Percentiles rank a stretch among this genome's conserved stretches.
Conservation (phyloP, 2,888 invertebrate genomes). For the Eupithecia tripunctaria region DNA sequence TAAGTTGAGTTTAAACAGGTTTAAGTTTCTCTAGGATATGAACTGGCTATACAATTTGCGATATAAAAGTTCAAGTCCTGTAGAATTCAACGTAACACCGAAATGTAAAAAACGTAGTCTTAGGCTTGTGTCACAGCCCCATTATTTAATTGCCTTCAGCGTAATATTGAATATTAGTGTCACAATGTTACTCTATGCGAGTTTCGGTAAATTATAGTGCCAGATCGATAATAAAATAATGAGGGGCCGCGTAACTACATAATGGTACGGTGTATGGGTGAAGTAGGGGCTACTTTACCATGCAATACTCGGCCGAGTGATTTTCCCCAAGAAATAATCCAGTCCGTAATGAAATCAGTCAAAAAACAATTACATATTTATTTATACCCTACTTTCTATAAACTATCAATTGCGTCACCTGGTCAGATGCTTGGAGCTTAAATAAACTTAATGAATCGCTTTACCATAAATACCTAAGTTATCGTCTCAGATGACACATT, state of each 20-base stretch:
- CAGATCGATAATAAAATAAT: conserved; percentile 72
- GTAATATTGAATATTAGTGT: conserved; percentile 65
- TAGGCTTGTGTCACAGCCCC: conserved; percentile 10
- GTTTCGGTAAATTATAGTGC: conserved; percentile 61
- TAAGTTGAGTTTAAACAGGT: not conserved
- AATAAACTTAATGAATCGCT: no score
- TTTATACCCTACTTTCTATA: not conserved
- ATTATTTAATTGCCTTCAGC: conserved; percentile 48
- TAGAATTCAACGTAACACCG: not conserved
- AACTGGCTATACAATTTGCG: not conserved
- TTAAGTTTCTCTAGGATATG: not conserved
- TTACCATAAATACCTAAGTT: no score
- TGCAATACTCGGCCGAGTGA: conserved; percentile 2
- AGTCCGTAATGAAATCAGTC: not conserved
- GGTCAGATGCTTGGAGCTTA: not conserved
- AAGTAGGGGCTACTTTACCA: conserved; percentile 8
- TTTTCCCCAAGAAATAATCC: not conserved
- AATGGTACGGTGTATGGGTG: conserved; percentile 46
- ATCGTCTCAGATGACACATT: no score
- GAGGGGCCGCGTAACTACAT: conserved; percentile 60
- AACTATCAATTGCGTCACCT: not conserved
- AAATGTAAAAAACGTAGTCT: conserved; percentile 11
- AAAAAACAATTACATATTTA: not conserved
- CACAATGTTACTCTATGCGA: conserved; percentile 56
- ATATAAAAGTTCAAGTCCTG: not conserved